phyloP scores from a whole-genome alignment of 2,113 vertebrate species.

The Kobus ellipsiprymnus region DNA sequence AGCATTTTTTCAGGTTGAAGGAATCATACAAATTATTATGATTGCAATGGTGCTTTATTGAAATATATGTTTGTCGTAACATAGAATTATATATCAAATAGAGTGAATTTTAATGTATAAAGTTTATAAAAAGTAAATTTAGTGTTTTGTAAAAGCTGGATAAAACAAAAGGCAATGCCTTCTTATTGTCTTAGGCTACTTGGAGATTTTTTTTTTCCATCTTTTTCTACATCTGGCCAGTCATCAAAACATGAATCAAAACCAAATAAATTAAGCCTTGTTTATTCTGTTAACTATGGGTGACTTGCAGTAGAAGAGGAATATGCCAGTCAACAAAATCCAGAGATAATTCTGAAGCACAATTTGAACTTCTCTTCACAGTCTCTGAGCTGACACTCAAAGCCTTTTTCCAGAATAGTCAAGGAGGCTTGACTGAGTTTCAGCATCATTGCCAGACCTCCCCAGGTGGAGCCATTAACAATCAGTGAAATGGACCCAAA shows the following conservation, averaged over 20 bases:
- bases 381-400: neutral
- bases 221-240: neutral
- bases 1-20: neutral
- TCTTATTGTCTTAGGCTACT: neutral
- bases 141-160: neutral
- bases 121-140: neutral
- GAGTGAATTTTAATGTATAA: neutral
- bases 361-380: neutral
- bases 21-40: neutral
- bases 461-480: neutral
- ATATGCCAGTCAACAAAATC: slow-evolving; percentile 18
- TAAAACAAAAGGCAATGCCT: neutral
- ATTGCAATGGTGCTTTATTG: neutral
- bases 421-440: slow-evolving; percentile 29
- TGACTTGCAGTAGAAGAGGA: neutral
- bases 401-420: neutral
- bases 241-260: slow-evolving; percentile 4
- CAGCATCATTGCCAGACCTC: slow-evolving; percentile 26
- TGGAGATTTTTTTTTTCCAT: neutral
- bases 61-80: neutral
- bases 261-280: slow-evolving; percentile 12
- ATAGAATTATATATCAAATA: neutral
- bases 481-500: slow-evolving; percentile 46
- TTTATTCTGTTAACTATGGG: slow-evolving; percentile 1
- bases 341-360: slow-evolving; percentile 3